Base-by-base conservation (phyloP, 2,797 vertebrate genomes). In the Leuciscus waleckii region DNA sequence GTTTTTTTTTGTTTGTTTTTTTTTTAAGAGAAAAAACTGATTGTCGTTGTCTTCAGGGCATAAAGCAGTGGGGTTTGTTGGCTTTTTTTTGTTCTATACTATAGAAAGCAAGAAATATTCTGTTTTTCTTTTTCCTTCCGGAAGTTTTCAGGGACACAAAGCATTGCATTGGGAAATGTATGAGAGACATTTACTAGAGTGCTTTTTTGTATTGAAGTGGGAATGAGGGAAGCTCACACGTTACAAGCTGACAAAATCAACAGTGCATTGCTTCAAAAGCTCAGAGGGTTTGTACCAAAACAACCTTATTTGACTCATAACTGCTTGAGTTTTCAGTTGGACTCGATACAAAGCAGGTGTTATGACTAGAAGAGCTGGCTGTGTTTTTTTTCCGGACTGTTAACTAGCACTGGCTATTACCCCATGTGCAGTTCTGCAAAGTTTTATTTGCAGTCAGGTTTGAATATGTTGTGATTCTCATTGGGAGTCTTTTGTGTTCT, bases 361-460 rank as follows among this genome's bases (percentile, higher is more conserved):
- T 71, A 87, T 81, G 78, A 89, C 84, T 90, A 86, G 86, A 89
- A 90, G 89, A 90, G 73, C 88, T 88, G 87, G 69, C 51, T 87
- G 84, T 74, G 75, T 84, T 88, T 88, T 88, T 61, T 88, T 89
- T 85, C 91, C 88, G 89, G 93, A 94, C 94, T 95, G 93, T 95
- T 94, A 93, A 88, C 88, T 87, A 91, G 91, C 92, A 87, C 90
- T 87, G 92, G 91, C 92, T 91, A 89, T 92, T 91, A 78, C 83
- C 86, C 84, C 87, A 87, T 85, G 51, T 92, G 92, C 93, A 92
- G 90, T 86, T 89, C 95, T 95, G 95, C 94, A 95, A 91, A 95
- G 95, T 95, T 95, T 92, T 95, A 95, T 95, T 95, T 95, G 95
- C 94, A 95, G 95, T 88, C 81, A 87, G 91, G 91, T 95, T 93